Percentiles rank a stretch among this genome's conserved stretches.
Conservation (phyloP, 2,113 vertebrate species). For the Centrocercus urophasianus region DNA sequence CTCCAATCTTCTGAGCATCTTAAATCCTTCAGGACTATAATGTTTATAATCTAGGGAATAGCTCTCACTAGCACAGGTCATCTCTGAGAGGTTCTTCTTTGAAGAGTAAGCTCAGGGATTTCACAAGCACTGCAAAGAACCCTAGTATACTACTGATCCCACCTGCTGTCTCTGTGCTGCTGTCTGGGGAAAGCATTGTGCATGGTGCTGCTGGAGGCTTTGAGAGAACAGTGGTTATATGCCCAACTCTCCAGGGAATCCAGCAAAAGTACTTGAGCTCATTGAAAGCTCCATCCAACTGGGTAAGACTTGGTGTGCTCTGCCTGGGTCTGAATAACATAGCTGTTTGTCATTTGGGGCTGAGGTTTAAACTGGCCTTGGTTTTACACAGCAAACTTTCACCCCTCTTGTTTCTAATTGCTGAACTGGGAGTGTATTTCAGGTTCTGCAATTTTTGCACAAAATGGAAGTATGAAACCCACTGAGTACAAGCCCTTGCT, state of each 20-base stretch:
- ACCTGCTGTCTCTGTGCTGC: background rate
- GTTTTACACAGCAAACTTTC: background rate
- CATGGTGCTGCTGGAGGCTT: background rate
- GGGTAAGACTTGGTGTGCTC: background rate
- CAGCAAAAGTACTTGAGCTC: background rate
- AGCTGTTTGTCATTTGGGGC: background rate
- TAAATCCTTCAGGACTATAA: background rate
- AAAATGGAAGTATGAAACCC: background rate
- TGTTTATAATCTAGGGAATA: background rate
- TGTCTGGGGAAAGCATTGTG: background rate
- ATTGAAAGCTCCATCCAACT: background rate
- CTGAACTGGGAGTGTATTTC: background rate
- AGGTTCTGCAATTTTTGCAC: background rate
- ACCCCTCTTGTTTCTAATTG: background rate
- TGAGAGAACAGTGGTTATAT: background rate
- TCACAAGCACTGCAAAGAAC: slow-evolving; percentile 1
- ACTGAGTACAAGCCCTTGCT: background rate
- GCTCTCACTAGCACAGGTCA: background rate
- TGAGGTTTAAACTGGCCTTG: background rate
- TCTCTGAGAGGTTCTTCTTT: background rate
- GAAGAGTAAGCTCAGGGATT: slow-evolving; percentile 43
- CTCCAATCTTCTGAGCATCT: background rate
- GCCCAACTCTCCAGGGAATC: background rate
- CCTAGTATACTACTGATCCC: background rate
- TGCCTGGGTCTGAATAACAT: background rate